Percentiles rank a stretch among this genome's conserved stretches.
phyloP scores from a whole-genome alignment of 2,797 vertebrate species.

The Coccyzus lansbergi region DNA sequence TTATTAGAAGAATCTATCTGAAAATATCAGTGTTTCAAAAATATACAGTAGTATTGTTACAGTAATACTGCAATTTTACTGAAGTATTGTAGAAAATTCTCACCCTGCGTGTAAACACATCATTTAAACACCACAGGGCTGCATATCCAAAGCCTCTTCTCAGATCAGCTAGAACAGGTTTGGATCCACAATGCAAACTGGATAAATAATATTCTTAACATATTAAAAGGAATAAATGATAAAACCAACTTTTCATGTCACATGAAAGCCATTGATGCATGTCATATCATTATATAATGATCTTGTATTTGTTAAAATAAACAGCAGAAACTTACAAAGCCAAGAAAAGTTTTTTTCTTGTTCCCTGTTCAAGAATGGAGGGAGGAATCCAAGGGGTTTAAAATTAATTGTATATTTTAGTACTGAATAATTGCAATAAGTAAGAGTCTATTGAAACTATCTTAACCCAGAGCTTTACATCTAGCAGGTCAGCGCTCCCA shows the following conservation, averaged over 20 bases:
- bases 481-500: not conserved
- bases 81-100: not conserved
- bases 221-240: not conserved
- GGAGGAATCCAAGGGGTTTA: not conserved
- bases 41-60: not conserved
- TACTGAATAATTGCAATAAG: not conserved
- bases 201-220: not conserved
- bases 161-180: not conserved
- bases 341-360: not conserved
- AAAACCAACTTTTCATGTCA: not conserved
- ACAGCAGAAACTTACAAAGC: not conserved
- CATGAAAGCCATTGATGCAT: not conserved
- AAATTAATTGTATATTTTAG: slow-evolving; percentile 27
- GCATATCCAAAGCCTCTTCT: not conserved
- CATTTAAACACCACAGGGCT: not conserved
- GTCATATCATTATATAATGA: not conserved
- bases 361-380: not conserved
- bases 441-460: not conserved
- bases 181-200: not conserved
- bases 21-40: not conserved
- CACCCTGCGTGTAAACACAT: not conserved
- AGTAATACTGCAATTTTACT: not conserved
- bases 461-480: not conserved
- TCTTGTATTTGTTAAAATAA: not conserved
- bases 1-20: not conserved